Conservation (phyloP, 2,888 invertebrate genomes). For the Blastobasis lacticolella region DNA sequence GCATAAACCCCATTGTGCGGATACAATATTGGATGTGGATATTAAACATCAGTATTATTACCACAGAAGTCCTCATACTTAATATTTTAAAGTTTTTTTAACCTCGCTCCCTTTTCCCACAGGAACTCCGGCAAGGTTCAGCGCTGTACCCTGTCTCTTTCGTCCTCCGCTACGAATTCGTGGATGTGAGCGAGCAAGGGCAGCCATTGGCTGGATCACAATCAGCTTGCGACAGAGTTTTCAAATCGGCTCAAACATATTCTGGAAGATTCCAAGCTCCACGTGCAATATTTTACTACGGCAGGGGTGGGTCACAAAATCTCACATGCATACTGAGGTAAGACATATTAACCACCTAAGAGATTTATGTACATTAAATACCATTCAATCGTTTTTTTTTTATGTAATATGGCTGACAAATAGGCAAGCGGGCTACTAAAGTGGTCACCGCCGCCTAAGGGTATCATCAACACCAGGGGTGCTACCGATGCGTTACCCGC, state of each 20-base stretch:
- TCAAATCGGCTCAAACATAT: conserved; percentile 70
- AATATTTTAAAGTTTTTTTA: too few relatives aligned
- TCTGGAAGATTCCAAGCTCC: conserved; percentile 82
- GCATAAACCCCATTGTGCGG: too few relatives aligned
- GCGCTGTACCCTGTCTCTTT: conserved; percentile 85
- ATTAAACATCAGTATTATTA: too few relatives aligned
- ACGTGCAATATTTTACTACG: conserved; percentile 86
- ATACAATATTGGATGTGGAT: too few relatives aligned
- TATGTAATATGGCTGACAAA: too few relatives aligned
- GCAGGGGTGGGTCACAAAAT: conserved; percentile 85
- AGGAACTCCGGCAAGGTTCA: conserved; percentile 83
- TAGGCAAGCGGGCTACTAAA: too few relatives aligned
- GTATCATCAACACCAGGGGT: too few relatives aligned
- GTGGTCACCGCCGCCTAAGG: too few relatives aligned
- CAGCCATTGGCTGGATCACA: conserved; percentile 72
- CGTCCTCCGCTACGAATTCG: conserved; percentile 87
- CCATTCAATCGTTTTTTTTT: too few relatives aligned
- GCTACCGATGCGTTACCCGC: too few relatives aligned
- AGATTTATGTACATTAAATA: too few relatives aligned
- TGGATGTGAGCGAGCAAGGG: conserved; percentile 81
- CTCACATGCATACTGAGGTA: conserved; percentile 82
- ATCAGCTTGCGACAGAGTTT: conserved; percentile 78
- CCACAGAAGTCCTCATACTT: too few relatives aligned
- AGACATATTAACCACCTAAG: neutral
- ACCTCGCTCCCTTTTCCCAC: conserved; percentile 22